Percentiles rank a stretch among this genome's conserved stretches.
phyloP scores from a whole-genome alignment of 2,113 vertebrate genomes.

The Dissostichus mawsoni region DNA sequence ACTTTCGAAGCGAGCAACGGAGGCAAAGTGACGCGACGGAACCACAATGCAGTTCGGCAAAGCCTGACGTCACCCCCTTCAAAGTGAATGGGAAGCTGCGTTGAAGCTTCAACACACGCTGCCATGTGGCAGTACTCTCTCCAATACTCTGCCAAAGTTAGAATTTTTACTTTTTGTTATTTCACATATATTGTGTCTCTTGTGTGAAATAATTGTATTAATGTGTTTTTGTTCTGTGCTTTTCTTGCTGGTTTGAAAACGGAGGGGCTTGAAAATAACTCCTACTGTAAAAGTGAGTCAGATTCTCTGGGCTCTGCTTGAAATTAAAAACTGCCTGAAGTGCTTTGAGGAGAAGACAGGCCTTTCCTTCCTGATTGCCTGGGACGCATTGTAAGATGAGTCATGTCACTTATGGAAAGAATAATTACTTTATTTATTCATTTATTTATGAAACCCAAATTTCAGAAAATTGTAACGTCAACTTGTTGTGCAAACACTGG shows the following conservation, averaged over 20 bases:
- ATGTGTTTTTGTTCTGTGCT: background rate
- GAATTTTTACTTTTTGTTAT: background rate
- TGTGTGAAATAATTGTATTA: too few species aligned
- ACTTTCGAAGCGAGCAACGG: too few species aligned
- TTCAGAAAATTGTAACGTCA: background rate
- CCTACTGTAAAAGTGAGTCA: background rate
- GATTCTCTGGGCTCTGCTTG: background rate
- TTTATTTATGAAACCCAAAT: conserved; percentile 2
- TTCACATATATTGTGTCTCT: too few species aligned
- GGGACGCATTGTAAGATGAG: background rate
- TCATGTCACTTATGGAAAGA: background rate
- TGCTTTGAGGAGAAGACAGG: background rate
- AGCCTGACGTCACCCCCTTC: too few species aligned
- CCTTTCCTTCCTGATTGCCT: background rate
- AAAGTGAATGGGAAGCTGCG: too few species aligned
- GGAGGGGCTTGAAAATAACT: too few species aligned
- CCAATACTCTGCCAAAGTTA: background rate
- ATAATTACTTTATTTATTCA: background rate
- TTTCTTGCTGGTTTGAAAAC: too few species aligned
- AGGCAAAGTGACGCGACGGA: too few species aligned
- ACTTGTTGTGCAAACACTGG: too few species aligned
- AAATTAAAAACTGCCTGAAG: background rate
- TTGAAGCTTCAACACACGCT: too few species aligned
- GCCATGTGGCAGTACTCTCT: too few species aligned
- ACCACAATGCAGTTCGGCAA: too few species aligned